Conservation (phyloP, 2,888 invertebrate genomes). For the Temnothorax rugatulus region DNA sequence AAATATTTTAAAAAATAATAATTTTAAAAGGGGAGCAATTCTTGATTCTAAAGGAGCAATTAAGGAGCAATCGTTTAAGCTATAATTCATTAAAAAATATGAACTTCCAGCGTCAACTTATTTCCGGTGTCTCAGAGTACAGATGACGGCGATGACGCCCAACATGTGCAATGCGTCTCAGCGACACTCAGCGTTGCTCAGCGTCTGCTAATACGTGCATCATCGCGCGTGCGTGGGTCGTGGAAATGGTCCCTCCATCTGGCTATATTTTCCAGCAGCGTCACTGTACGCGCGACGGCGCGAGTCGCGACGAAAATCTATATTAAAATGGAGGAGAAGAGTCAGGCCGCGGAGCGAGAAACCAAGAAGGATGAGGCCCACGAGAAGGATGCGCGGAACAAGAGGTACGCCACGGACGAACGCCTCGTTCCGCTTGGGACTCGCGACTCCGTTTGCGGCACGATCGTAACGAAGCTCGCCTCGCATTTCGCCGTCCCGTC, state of each 20-base stretch:
- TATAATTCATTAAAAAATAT: too few relatives aligned
- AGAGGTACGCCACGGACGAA: constrained; percentile 84
- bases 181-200: too few relatives aligned
- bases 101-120: too few relatives aligned
- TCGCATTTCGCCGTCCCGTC: neutral
- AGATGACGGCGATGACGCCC: neutral
- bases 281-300: constrained; percentile 69
- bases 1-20: too few relatives aligned
- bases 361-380: constrained; percentile 86
- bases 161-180: neutral
- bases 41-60: too few relatives aligned
- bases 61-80: too few relatives aligned
- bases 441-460: neutral
- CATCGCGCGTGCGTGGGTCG: constrained; percentile 12
- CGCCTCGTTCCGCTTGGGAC: neutral
- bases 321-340: constrained; percentile 87
- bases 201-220: neutral
- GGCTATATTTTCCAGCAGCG: constrained; percentile 59
- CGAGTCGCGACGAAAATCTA: constrained; percentile 78
- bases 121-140: too few relatives aligned
- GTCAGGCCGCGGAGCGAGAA: constrained; percentile 86
- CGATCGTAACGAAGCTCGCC: neutral
- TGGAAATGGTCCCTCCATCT: constrained; percentile 13
- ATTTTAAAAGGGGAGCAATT: too few relatives aligned
- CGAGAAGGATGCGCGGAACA: constrained; percentile 86